Conservation (phyloP, 2,888 invertebrate species). For the Maniola hyperantus region DNA sequence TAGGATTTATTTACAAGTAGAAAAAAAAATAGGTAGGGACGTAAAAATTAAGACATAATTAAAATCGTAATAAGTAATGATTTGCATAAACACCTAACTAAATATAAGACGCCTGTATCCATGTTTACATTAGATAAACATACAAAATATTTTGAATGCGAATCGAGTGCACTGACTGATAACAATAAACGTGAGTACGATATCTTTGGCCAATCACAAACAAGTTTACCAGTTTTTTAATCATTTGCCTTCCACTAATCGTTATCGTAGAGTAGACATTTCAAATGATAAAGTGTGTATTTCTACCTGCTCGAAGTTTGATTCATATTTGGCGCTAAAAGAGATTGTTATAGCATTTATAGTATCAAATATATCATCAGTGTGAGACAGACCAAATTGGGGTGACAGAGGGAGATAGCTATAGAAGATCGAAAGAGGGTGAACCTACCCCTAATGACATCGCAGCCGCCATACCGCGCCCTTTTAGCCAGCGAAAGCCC, state of each 20-base stretch:
- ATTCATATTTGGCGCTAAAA: constrained; percentile 5
- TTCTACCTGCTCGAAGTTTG: constrained; percentile 18
- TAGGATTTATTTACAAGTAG: no score
- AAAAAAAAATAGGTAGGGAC: no score
- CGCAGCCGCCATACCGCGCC: constrained; percentile 49
- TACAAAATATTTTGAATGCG: constrained; percentile 39
- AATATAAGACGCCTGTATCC: constrained; percentile 15
- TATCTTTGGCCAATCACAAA: constrained; percentile 43
- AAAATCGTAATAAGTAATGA: not conserved
- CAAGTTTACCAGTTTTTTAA: constrained; percentile 41
- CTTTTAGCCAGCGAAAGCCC: constrained; percentile 42
- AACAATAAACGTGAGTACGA: constrained; percentile 48
- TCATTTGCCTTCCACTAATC: constrained; percentile 42
- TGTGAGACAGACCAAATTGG: constrained; percentile 57
- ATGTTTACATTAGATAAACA: constrained; percentile 30
- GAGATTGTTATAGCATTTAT: constrained; percentile 23
- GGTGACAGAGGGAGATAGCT: constrained; percentile 70
- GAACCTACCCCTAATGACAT: constrained; percentile 75
- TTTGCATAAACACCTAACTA: constrained; percentile 20
- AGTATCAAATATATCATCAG: constrained; percentile 46
- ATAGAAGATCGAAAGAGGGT: constrained; percentile 68
- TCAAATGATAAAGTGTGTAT: constrained; percentile 22
- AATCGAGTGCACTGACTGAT: constrained; percentile 69
- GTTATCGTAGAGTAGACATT: constrained; percentile 38
- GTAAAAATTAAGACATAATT: no score